Base-by-base conservation (phyloP, 2,888 invertebrate species). In the Hanleya hanleyi region DNA sequence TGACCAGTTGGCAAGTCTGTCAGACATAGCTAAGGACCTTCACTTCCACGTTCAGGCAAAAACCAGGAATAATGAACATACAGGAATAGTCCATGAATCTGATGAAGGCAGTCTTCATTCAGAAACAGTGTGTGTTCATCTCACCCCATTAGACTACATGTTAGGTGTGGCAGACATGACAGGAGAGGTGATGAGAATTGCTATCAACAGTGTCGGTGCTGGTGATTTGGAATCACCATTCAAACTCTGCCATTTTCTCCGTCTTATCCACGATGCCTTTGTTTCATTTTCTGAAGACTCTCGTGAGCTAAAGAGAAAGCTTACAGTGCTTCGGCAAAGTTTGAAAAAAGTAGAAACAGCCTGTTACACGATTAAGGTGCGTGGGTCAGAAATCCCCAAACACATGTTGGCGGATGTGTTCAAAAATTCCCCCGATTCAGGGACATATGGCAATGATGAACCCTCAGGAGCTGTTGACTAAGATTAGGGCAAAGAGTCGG, bases 131-230 rank as follows among this genome's bases (percentile, higher is more conserved):
- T 68, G 65, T 37, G 85, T 88, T 15, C 77, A 82, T 38, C 79
- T 91, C 18, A 86, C 90, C 3, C 86, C 87, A 0, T 73, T 82
- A 5, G 94, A 94, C 77, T 94, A 92, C 81, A 91, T 97, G 86
- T 91, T 97, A 50, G 97, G 97, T 0, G 90, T 97, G 41, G 95
- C 95, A 0, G 97, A 97, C 91, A 92, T 97, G 36, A 96, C 96
- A 0, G 97, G 97, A 0, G 97, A 97, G 90, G 89, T 97, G 57
- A 97, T 97, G 97, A 92, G 97, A 67, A 93, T 94, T 81, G 96
- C 96, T 69, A 95, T 97, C 7, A 96, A 95, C 87, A 94, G 94
- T 82, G 92, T 97, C 72, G 96, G 96, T 0, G 77, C 77, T 74
- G 87, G 86, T 6, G 81, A 87, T 67, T 65, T 86, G 12, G 79